Evolutionary conservation across 1,140 invertebrate genomes (phyloP).

Genomic region (Pomacea maculata): DNA sequence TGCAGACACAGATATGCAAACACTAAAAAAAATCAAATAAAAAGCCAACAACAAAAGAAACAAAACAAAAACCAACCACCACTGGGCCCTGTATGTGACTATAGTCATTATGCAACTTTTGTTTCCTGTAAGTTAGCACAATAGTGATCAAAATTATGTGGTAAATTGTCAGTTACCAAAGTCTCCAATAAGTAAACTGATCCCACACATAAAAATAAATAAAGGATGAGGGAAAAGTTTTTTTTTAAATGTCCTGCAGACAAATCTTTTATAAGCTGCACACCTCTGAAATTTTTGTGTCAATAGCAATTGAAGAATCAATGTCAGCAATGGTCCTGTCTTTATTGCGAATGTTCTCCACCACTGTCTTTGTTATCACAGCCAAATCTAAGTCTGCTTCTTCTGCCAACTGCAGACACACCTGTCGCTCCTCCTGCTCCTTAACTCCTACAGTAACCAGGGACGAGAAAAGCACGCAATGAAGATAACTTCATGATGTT

Average conservation of each 20-base stretch:
- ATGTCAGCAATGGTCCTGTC: conserved; percentile 34
- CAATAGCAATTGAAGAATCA: conserved; percentile 30
- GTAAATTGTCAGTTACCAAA: not conserved
- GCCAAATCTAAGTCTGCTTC: conserved; percentile 83
- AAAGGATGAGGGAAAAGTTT: not conserved
- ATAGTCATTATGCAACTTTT: no score
- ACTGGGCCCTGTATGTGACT: not conserved
- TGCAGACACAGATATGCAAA: no score
- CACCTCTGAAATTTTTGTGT: conserved; percentile 57
- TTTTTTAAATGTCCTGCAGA: not conserved
- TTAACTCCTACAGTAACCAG: conserved; percentile 66
- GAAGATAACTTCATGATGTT: no score
- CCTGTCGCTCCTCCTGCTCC: conserved; percentile 71
- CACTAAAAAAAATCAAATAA: not conserved
- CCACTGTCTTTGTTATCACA: conserved; percentile 82
- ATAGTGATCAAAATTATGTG: not conserved
- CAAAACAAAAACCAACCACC: not conserved
- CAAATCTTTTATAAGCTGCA: conserved; percentile 1
- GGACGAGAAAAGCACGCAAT: not conserved
- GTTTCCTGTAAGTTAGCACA: no score
- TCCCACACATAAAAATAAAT: no score
- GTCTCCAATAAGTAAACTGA: not conserved
- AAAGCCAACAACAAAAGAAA: not conserved
- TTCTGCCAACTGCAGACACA: conserved; percentile 75
- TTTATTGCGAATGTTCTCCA: conserved; percentile 75